These are phyloP conservation scores for Philereme vetulata DNA, from an alignment of 2,888 invertebrate genomes.

Conservation along the genomic window DNA sequence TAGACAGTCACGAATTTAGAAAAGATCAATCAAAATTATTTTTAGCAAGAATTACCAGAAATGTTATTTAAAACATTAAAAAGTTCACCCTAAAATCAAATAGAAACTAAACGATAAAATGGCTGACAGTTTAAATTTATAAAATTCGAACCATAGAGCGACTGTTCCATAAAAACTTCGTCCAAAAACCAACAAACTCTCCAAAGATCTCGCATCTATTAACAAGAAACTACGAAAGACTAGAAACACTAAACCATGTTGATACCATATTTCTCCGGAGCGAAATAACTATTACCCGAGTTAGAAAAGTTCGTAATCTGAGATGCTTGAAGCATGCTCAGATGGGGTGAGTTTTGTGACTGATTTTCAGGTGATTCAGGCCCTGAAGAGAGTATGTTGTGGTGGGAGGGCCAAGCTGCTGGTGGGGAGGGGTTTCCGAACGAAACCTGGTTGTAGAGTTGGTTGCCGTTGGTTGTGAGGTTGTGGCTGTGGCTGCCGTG, in stretches of 20 bases:
- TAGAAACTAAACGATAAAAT: neutral
- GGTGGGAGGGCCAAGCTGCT: slow-evolving; percentile 75
- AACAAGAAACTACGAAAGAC: slow-evolving; percentile 58
- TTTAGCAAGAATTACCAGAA: slow-evolving; percentile 29
- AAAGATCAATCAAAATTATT: slow-evolving; percentile 22
- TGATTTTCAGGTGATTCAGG: slow-evolving; percentile 78
- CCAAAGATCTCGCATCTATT: slow-evolving; percentile 37
- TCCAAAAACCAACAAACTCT: slow-evolving; percentile 37
- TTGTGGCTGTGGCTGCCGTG: slow-evolving; percentile 76
- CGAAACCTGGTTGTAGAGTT: slow-evolving; percentile 79
- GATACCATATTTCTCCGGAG: slow-evolving; percentile 80
- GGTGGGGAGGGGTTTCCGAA: slow-evolving; percentile 79
- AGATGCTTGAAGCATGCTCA: slow-evolving; percentile 79
- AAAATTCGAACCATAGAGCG: neutral
- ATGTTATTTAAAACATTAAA: neutral
- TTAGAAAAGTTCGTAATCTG: slow-evolving; percentile 82
- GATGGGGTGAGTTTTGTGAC: slow-evolving; percentile 71
- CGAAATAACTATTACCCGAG: slow-evolving; percentile 78
- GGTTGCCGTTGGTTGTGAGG: slow-evolving; percentile 74
- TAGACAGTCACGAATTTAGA: slow-evolving; percentile 3
- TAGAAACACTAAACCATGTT: slow-evolving; percentile 81
- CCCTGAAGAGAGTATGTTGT: slow-evolving; percentile 75
- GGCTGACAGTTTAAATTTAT: too few species aligned
- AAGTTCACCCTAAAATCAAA: neutral
- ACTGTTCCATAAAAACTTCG: slow-evolving; percentile 8